Evolutionary conservation across 2,888 invertebrate genomes (phyloP).

Genomic region (Osmoderma eremita): DNA sequence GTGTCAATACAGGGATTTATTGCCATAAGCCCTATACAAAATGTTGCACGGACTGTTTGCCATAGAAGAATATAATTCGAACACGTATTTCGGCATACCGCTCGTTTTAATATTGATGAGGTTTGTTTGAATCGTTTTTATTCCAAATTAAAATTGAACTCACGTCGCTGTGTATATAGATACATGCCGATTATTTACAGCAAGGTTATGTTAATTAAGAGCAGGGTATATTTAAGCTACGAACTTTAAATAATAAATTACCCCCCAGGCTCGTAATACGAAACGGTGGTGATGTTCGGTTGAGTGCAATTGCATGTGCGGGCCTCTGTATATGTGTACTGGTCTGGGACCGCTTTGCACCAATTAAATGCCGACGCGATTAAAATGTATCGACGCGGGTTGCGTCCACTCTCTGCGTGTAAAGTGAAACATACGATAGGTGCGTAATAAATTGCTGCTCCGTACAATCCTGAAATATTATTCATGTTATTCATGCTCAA

Average conservation of each 20-base stretch:
- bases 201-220: no score
- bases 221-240: not conserved
- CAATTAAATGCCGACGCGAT: conserved; percentile 11
- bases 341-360: not conserved
- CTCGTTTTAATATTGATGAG: no score
- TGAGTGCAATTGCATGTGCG: not conserved
- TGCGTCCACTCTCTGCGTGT: not conserved
- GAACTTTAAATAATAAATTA: conserved; percentile 16
- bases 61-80: no score
- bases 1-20: no score
- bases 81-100: no score
- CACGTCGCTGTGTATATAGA: no score
- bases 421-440: conserved; percentile 6
- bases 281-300: conserved; percentile 15
- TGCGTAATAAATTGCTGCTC: not conserved
- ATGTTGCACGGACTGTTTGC: no score
- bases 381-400: conserved; percentile 2
- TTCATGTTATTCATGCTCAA: no score
- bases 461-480: not conserved
- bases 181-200: no score
- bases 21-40: no score
- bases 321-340: not conserved
- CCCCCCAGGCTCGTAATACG: not conserved
- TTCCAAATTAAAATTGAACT: no score
- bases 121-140: no score